Evolutionary conservation across 2,113 vertebrate genomes (phyloP).

Genomic region (Xiphophorus couchianus): DNA sequence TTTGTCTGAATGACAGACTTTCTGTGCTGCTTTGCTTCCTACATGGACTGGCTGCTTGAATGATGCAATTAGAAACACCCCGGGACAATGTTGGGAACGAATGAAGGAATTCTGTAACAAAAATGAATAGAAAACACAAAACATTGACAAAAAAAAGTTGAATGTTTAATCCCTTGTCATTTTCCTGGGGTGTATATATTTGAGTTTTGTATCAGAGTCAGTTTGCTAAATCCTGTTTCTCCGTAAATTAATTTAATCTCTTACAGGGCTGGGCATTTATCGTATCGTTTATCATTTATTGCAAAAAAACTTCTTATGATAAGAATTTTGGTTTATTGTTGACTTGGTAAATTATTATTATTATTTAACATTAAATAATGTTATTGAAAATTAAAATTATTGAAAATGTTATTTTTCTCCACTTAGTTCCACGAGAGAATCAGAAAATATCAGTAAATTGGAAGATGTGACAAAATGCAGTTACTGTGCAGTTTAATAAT

Average conservation of each 20-base stretch:
- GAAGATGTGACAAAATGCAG: no score
- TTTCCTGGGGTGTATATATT: slow-evolving; percentile 76
- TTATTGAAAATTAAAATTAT: no score
- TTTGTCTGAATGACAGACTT: slow-evolving; percentile 27
- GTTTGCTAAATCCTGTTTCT: slow-evolving; percentile 46
- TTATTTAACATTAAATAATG: no score
- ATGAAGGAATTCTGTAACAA: background rate
- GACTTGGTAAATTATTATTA: no score
- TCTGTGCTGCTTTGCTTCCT: slow-evolving; percentile 68
- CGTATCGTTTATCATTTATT: no score
- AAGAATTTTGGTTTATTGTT: no score
- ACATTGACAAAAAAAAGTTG: background rate
- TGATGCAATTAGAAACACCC: slow-evolving; percentile 68
- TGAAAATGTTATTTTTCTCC: no score
- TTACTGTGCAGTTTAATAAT: no score
- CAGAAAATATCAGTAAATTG: no score
- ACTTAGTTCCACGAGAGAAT: no score
- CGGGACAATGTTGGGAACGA: slow-evolving; percentile 62
- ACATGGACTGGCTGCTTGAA: slow-evolving; percentile 60
- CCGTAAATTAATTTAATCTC: slow-evolving; percentile 1
- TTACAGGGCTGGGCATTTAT: no score
- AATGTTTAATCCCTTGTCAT: slow-evolving; percentile 20
- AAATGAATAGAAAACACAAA: background rate
- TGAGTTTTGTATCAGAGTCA: slow-evolving; percentile 65
- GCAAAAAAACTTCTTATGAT: no score